Conservation (phyloP, 1,140 invertebrate genomes). For the Mercenaria mercenaria region DNA sequence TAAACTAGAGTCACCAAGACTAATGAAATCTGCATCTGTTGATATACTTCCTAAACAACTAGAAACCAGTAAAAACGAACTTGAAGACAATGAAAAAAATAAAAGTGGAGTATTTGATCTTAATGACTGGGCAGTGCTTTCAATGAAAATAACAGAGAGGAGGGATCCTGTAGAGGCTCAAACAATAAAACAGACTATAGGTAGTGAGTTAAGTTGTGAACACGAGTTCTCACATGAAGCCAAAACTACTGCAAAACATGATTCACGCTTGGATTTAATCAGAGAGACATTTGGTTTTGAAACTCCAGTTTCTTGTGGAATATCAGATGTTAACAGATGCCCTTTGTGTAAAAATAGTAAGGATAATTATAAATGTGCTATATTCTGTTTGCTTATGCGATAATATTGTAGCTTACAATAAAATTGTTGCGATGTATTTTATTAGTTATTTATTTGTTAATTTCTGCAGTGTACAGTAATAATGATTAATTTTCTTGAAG, state of each 20-base stretch:
- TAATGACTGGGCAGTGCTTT: constrained; percentile 15
- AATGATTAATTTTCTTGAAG: no score
- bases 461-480: no score
- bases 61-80: background rate
- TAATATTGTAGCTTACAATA: background rate
- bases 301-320: background rate
- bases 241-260: no score
- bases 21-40: background rate
- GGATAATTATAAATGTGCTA: background rate
- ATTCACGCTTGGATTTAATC: background rate
- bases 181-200: background rate
- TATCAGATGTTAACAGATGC: background rate
- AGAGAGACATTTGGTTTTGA: background rate
- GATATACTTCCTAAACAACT: no score
- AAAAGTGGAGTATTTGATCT: background rate
- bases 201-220: no score
- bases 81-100: background rate
- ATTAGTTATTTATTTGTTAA: no score
- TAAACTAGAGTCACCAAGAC: background rate
- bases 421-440: no score
- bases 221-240: no score
- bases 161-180: background rate
- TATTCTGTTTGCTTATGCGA: background rate
- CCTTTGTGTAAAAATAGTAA: background rate
- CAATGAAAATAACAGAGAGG: background rate